Percentiles rank a stretch among this genome's conserved stretches.
Evolutionary conservation across 1,140 invertebrate genomes (phyloP).

Genomic region (Drosophila malerkotliana): DNA sequence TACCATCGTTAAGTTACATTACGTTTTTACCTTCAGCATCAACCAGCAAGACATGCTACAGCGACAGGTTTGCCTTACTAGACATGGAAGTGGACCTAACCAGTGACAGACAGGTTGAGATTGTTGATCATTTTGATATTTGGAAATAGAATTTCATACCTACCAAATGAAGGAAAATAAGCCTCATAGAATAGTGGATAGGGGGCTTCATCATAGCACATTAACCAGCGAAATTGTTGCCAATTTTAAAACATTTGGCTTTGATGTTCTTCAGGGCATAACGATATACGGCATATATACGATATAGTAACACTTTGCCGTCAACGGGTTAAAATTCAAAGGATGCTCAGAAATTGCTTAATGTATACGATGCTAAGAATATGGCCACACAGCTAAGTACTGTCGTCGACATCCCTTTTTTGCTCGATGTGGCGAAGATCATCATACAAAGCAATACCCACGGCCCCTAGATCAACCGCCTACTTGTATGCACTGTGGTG

Average conservation of each 20-base stretch:
- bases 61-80: neutral
- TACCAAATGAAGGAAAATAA: neutral
- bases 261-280: slow-evolving; percentile 15
- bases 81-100: neutral
- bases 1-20: too few relatives aligned
- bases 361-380: neutral
- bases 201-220: too few relatives aligned
- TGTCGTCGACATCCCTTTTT: slow-evolving; percentile 11
- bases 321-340: too few relatives aligned
- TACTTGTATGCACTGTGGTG: neutral
- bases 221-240: too few relatives aligned
- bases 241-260: too few relatives aligned
- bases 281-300: neutral
- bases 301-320: too few relatives aligned
- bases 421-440: slow-evolving; percentile 14
- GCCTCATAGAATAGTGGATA: too few relatives aligned
- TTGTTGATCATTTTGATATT: neutral
- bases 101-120: neutral
- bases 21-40: neutral
- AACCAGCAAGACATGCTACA: neutral
- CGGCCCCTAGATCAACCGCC: neutral
- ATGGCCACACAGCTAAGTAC: slow-evolving; percentile 7
- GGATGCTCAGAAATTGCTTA: too few relatives aligned
- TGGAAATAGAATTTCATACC: neutral
- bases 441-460: neutral